Evolutionary conservation across 2,888 invertebrate genomes (phyloP), one percentile per base, ranked within the genome.

Genomic region (Laothoe populi): DNA sequence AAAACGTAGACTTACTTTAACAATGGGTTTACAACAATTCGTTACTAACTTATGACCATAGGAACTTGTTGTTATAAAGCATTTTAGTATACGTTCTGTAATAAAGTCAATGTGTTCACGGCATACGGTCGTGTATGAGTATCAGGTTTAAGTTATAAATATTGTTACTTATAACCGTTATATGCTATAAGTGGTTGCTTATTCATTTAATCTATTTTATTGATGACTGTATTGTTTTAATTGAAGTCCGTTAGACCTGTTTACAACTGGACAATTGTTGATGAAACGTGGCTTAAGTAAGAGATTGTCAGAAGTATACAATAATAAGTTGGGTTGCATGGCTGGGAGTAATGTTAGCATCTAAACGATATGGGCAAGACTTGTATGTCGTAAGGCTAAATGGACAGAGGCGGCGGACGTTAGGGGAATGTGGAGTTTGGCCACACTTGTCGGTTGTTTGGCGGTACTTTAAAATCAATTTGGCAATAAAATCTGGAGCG

Each of bases 211-310:
- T 31, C 26, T 31, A 49, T 31, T 49, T 49, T 26, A n/a, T 49
- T 16, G 19, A 35, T 16, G 10, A 19, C 31, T 4, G 19, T 53
- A 35, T 19, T 53, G 31, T 53, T 53, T 19, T 4, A 19, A 8
- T 7, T 42, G 8, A 1, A 19, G 16, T 19, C 5, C 10, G 5
- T 19, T 35, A 11, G 19, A 21, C 19, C 26, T 16, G n/a, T 16
- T 24, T n/a, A 53, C 19, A 35, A 1, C 0, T 8, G 35, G 31
- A 16, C 35, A 53, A 19, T 35, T 35, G 16, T 53, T 48, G 8
- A 24, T 5, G 35, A 35, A 31, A 35, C 53, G 53, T 31, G 53
- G 16, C 19, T 53, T 53, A 53, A 35, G 53, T 53, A 31, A 19
- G 19, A 35, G 19, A 19, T 8, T 35, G 11, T 5, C n/a, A 21